These are phyloP conservation scores for Saccostrea echinata DNA, from an alignment of 1,140 invertebrate species.

Conservation along the genomic window DNA sequence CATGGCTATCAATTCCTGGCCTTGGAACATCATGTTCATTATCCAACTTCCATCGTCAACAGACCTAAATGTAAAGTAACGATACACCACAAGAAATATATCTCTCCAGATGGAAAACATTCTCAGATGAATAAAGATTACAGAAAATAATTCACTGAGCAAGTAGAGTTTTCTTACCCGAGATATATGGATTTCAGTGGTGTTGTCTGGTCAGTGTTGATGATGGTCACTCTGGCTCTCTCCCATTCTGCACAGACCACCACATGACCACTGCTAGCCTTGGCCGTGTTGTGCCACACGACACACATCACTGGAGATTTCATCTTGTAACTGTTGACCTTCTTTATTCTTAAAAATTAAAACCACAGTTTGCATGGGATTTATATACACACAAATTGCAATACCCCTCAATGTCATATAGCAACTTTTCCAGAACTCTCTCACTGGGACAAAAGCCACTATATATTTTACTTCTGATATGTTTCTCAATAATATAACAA, in stretches of 20 bases:
- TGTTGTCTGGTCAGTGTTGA: neutral
- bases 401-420: too few species aligned
- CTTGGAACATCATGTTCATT: neutral
- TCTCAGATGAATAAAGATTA: neutral
- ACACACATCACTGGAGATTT: slow-evolving; percentile 20
- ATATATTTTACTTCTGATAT: too few species aligned
- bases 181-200: neutral
- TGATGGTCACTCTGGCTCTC: neutral
- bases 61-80: neutral
- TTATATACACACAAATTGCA: too few species aligned
- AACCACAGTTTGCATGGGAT: too few species aligned
- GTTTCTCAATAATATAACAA: too few species aligned
- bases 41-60: neutral
- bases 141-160: neutral
- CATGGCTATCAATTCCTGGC: neutral
- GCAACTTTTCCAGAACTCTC: too few species aligned
- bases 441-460: too few species aligned
- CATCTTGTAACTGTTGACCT: neutral
- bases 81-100: neutral
- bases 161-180: neutral
- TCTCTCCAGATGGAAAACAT: too few species aligned
- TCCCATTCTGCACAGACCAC: slow-evolving; percentile 2
- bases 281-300: neutral
- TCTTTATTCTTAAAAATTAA: neutral
- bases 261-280: neutral